A percentile compares a stretch with the other conserved stretches of the same genome.
Evolutionary conservation across 2,888 invertebrate species (phyloP).

Genomic region (Ceratothoa steindachneri): DNA sequence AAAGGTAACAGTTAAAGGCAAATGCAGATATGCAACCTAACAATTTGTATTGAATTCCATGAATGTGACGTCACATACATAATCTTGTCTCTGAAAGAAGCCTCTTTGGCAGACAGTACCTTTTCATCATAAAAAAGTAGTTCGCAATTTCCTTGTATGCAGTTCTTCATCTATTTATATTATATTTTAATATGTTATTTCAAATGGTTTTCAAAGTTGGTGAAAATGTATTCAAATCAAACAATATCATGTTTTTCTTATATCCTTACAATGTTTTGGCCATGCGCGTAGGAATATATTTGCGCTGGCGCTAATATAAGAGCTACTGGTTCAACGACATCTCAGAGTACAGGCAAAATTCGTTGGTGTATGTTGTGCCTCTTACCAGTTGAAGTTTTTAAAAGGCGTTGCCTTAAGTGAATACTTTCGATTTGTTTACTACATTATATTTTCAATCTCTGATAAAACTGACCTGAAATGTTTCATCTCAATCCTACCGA

Average conservation of each 20-base stretch:
- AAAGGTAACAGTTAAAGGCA: neutral
- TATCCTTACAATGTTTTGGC: neutral
- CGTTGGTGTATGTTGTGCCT: neutral
- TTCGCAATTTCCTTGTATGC: neutral
- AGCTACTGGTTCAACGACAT: slow-evolving; percentile 11
- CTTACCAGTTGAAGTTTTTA: too few species aligned
- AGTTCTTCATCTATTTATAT: neutral
- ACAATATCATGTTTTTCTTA: too few species aligned
- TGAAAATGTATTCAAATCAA: too few species aligned
- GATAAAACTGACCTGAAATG: too few species aligned
- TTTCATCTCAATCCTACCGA: too few species aligned
- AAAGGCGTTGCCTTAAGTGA: neutral
- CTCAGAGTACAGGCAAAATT: neutral
- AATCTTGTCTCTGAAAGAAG: neutral
- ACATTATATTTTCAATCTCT: too few species aligned
- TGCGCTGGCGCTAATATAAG: neutral
- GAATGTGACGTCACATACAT: neutral
- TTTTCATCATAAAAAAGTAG: neutral
- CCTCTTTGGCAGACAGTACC: slow-evolving; percentile 10
- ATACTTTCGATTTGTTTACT: neutral
- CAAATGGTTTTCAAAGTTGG: too few species aligned
- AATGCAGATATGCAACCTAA: neutral
- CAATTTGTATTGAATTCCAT: slow-evolving; percentile 5
- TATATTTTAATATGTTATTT: neutral
- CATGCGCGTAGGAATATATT: slow-evolving; percentile 8